Evolutionary conservation across 92 coral and sea anemone species (phyloP).

Genomic region (Palythoa caribaeorum): DNA sequence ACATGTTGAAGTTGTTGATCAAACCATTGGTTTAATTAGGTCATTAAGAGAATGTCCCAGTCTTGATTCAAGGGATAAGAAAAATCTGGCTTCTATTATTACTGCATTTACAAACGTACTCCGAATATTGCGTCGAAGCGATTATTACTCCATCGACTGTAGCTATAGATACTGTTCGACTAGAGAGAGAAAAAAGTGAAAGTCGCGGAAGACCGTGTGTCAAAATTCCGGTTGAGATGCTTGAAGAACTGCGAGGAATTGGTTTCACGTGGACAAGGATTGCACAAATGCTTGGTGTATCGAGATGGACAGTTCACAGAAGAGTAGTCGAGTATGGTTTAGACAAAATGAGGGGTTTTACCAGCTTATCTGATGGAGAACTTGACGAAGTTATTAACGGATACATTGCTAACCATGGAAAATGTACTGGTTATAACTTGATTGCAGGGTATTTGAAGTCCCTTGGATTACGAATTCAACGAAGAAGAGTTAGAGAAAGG

Average conservation of each 20-base stretch:
- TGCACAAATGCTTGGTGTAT: constrained; percentile 37
- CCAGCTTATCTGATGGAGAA: constrained; percentile 5
- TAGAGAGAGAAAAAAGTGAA: too few species aligned
- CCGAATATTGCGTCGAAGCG: too few species aligned
- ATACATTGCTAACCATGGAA: not conserved
- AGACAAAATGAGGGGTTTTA: constrained; percentile 14
- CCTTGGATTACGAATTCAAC: not conserved
- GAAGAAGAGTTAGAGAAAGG: not conserved
- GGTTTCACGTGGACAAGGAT: constrained; percentile 31
- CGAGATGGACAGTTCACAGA: constrained; percentile 40
- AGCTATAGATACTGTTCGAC: too few species aligned
- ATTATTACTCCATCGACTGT: too few species aligned
- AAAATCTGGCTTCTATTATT: too few species aligned
- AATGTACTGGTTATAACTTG: not conserved
- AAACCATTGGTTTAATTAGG: too few species aligned
- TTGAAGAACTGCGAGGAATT: constrained; percentile 34
- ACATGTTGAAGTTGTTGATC: too few species aligned
- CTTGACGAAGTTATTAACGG: not conserved
- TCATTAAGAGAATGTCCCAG: too few species aligned
- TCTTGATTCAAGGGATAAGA: too few species aligned
- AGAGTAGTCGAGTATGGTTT: too few species aligned
- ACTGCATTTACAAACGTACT: too few species aligned
- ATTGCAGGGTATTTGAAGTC: not conserved
- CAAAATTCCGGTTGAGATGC: constrained; percentile 3
- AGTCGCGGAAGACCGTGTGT: too few species aligned